These are phyloP conservation scores for Drosophila trapezifrons DNA, from an alignment of 1,140 invertebrate genomes.

Conservation along the genomic window DNA sequence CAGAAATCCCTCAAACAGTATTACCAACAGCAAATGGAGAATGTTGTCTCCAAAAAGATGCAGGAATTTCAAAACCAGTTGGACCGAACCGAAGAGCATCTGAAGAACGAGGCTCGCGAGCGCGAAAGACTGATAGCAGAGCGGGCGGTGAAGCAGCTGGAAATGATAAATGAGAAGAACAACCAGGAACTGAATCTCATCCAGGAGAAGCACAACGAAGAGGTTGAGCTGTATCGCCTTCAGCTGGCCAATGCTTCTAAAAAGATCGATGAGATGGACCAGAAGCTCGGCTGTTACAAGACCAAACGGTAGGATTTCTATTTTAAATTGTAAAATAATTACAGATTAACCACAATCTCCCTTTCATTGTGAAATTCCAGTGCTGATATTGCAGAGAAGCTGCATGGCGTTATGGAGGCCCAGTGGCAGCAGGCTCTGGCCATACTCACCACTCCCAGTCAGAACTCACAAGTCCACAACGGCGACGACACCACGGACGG, in stretches of 20 bases:
- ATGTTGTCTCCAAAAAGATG: conserved; percentile 90
- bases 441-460: conserved; percentile 87
- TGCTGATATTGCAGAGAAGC: conserved; percentile 88
- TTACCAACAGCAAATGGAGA: conserved; percentile 92
- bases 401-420: conserved; percentile 91
- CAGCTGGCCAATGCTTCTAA: conserved; percentile 88
- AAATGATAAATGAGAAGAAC: conserved; percentile 90
- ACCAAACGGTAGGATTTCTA: conserved; percentile 77
- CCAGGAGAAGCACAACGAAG: conserved; percentile 91
- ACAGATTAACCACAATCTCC: no score
- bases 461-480: conserved; percentile 29
- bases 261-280: conserved; percentile 87
- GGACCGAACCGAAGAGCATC: conserved; percentile 87
- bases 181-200: conserved; percentile 89
- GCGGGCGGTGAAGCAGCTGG: conserved; percentile 88
- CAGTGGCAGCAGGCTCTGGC: conserved; percentile 91
- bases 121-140: conserved; percentile 88
- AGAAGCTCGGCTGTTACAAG: conserved; percentile 86
- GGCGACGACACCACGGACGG: conserved; percentile 53
- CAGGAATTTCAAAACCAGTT: conserved; percentile 91
- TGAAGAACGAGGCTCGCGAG: conserved; percentile 87
- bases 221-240: conserved; percentile 88
- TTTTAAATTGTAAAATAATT: background rate
- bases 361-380: no score
- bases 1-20: conserved; percentile 88